Base-by-base conservation (phyloP, 1,140 invertebrate genomes). In the Drosophila nikananu region DNA sequence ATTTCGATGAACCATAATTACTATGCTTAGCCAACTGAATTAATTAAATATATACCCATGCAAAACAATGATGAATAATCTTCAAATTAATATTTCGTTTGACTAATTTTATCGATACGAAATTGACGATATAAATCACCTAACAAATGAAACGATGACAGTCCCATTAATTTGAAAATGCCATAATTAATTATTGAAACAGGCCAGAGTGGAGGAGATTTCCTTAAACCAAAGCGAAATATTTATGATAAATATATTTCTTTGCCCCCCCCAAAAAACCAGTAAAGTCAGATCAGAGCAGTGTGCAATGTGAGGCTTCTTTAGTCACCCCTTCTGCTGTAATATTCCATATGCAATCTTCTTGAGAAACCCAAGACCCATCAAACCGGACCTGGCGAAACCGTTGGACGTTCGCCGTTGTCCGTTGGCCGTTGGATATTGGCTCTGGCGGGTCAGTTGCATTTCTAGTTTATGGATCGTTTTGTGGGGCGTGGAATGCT, bases 401-500 rank as follows among this genome's bases (percentile, higher is more conserved):
- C 82, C 83, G 74, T 86, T 55, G 52, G 32, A 55, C 49, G 49
- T 30, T 51, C 25, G 49, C 39, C 41, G 51, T 52, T 51, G 25
- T 51, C 81, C 81, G 51, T 51, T 49, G 23, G 27, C 81, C 81
- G 67, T 86, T 54, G 51, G 51, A 35, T 54, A 54, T 54, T 35
- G 51, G 30, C 12, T 54, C 13, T 21, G 71, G 23, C 12, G 42
- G 61, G 61, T 75, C 80, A 41, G 68, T 80, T 80, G 68, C 78
- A 76, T 60, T 76, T 63, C 55, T 21, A 62, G 66, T 72, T 65
- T 73, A 61, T 64, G 63, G 72, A 75, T 74, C 80, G 60, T 79
- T 67, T 67, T 73, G 74, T 66, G 77, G 75, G 51, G 68, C 49
- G 54, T 60, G 77, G 90, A 92, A 92, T 91, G 91, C 64, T 13